phyloP scores from a whole-genome alignment of 2,888 invertebrate genomes.

The Nomada flava region DNA sequence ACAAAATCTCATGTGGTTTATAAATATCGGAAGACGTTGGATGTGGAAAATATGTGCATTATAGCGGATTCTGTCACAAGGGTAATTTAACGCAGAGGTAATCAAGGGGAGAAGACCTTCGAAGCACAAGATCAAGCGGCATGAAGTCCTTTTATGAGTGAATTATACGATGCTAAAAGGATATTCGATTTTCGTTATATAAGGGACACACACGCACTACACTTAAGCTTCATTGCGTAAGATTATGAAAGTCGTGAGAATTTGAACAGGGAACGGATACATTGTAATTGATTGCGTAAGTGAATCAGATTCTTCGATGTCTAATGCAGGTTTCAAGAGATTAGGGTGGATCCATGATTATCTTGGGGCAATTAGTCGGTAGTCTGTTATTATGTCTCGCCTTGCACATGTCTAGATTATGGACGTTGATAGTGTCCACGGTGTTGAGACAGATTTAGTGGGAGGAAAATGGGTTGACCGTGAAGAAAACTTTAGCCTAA shows the following conservation, averaged over 20 bases:
- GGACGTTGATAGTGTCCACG: neutral
- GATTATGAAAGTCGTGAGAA: conserved; percentile 59
- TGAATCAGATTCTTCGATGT: conserved; percentile 18
- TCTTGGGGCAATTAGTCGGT: neutral
- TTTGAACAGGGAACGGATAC: conserved; percentile 33
- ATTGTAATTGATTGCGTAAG: conserved; percentile 56
- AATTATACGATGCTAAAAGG: conserved; percentile 20
- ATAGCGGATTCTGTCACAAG: too few species aligned
- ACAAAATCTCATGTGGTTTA: too few species aligned
- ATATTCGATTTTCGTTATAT: conserved; percentile 37
- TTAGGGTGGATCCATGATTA: neutral
- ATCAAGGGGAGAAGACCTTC: neutral
- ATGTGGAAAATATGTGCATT: too few species aligned
- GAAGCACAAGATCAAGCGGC: neutral
- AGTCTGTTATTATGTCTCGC: neutral
- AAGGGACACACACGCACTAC: conserved; percentile 14
- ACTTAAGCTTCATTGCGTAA: conserved; percentile 48
- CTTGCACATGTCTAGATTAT: neutral
- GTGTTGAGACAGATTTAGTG: neutral
- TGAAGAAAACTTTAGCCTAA: neutral
- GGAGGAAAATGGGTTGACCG: neutral
- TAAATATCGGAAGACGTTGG: too few species aligned
- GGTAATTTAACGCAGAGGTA: too few species aligned
- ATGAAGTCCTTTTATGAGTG: conserved; percentile 22
- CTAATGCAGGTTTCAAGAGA: neutral